phyloP scores from a whole-genome alignment of 2,888 invertebrate species.

The Drosophila meridionalis region DNA sequence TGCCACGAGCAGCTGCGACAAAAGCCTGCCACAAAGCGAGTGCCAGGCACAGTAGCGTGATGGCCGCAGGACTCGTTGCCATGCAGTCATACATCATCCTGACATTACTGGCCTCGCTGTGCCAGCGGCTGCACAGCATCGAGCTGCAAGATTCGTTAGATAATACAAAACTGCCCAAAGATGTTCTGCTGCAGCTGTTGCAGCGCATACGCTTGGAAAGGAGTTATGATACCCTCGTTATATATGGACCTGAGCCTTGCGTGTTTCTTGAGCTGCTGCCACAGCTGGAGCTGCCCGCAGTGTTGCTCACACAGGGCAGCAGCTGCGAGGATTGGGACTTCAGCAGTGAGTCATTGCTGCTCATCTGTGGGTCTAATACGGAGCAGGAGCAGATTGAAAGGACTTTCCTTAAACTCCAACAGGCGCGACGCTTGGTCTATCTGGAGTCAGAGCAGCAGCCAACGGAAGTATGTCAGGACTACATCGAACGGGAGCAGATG shows the following conservation, averaged over 20 bases:
- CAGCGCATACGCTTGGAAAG: slow-evolving; percentile 37
- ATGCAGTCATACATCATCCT: slow-evolving; percentile 22
- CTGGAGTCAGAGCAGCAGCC: neutral
- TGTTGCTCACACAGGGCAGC: slow-evolving; percentile 35
- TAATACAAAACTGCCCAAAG: neutral
- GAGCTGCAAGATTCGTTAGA: neutral
- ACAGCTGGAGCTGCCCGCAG: slow-evolving; percentile 26
- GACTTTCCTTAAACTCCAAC: slow-evolving; percentile 45
- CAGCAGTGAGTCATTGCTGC: slow-evolving; percentile 31
- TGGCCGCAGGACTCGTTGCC: slow-evolving; percentile 17
- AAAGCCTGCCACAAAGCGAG: neutral
- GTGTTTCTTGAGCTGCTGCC: slow-evolving; percentile 44
- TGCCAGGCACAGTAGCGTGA: slow-evolving; percentile 40
- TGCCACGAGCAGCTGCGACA: neutral
- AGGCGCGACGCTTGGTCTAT: slow-evolving; percentile 42
- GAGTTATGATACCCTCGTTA: slow-evolving; percentile 36
- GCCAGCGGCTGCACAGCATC: slow-evolving; percentile 12
- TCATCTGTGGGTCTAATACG: slow-evolving; percentile 31
- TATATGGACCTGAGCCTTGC: slow-evolving; percentile 52
- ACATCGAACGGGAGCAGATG: slow-evolving; percentile 46
- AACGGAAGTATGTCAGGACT: slow-evolving; percentile 29
- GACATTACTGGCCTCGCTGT: slow-evolving; percentile 3
- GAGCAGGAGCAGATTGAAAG: slow-evolving; percentile 42
- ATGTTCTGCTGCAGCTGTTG: slow-evolving; percentile 26
- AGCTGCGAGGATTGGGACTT: slow-evolving; percentile 49